phyloP scores from a whole-genome alignment of 1,140 invertebrate species.

The Drosophila triauraria region DNA sequence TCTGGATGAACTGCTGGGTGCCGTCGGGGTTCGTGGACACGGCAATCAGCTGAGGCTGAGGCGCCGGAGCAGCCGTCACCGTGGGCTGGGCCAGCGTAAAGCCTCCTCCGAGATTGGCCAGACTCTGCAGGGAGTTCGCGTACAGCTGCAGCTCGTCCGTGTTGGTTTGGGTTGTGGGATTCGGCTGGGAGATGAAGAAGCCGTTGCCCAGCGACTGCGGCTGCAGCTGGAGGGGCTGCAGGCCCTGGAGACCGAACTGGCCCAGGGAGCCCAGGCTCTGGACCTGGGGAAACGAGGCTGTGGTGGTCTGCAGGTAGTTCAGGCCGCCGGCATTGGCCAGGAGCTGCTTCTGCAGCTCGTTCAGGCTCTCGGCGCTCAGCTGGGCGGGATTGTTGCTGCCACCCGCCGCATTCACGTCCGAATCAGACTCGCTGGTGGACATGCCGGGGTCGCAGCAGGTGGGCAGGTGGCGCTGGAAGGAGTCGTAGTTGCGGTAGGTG shows the following conservation, averaged over 20 bases:
- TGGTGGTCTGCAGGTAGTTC: constrained; percentile 65
- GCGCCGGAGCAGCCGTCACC: constrained; percentile 45
- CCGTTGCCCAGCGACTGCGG: constrained; percentile 73
- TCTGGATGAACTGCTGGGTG: constrained; percentile 78
- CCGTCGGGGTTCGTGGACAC: constrained; percentile 79
- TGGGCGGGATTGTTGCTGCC: constrained; percentile 2
- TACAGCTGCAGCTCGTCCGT: constrained; percentile 72
- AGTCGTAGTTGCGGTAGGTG: constrained; percentile 94
- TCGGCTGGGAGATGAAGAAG: constrained; percentile 75
- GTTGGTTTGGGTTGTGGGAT: constrained; percentile 31
- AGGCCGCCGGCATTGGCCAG: constrained; percentile 59
- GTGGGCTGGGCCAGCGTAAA: constrained; percentile 68
- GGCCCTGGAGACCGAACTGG: constrained; percentile 63
- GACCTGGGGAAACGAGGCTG: constrained; percentile 61
- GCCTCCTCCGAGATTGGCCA: constrained; percentile 75
- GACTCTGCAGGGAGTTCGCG: constrained; percentile 70
- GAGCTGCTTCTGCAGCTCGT: constrained; percentile 67
- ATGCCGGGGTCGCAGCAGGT: constrained; percentile 89
- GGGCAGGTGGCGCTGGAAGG: constrained; percentile 92
- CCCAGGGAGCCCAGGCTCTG: constrained; percentile 80
- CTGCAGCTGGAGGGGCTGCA: constrained; percentile 74
- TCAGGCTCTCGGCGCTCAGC: constrained; percentile 63
- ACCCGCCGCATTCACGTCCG: constrained; percentile 78
- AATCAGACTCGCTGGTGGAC: constrained; percentile 92
- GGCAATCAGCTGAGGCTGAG: constrained; percentile 70